Base-by-base conservation (phyloP, 2,888 invertebrate species). In the Apamea crenata region DNA sequence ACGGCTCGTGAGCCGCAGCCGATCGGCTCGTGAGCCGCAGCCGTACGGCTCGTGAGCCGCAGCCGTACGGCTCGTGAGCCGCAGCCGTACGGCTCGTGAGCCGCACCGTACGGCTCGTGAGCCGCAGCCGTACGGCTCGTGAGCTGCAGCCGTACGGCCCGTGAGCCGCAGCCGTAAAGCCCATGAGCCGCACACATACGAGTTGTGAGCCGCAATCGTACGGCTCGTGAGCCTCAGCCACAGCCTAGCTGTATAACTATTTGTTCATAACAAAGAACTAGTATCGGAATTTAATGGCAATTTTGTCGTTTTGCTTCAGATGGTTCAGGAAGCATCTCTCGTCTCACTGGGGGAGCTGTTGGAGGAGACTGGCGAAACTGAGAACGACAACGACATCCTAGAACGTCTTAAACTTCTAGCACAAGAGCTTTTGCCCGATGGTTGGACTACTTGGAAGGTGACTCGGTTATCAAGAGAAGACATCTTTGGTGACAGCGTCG, bases 381-480 rank as follows among this genome's bases (percentile, higher is more conserved):
- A 68, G 0, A 29, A 50, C 10, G 74, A 78, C 21, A 74, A 78
- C 6, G 70, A 29, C 0, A 77, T 77, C 59, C 8, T 74, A 59
- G 66, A 81, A 25, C 63, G 77, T 0, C 21, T 77, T 4, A 81
- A 74, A 59, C 36, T 78, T 72, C 10, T 78, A 50, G 81, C 77
- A 5, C 70, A 78, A 4, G 81, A 78, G 59, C 59, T 53, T 7
- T 29, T 81, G 61, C 81, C 77, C n/a, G 25, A 32, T 10, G 84
- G 83, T 2, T 84, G 83, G 83, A 72, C 73, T 1, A 29, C 59
- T 21, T 85, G 82, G 81, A 78, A 47, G n/a, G 81, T 85, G 8
- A 70, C 74, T 7, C 65, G 59, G 0, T 59, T 47, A 8, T 40
- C 84, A 2, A 84, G 65, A 3, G 77, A 77, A 44, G 84, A 84